These are phyloP conservation scores for Cyprinella venusta DNA, from an alignment of 2,797 vertebrate genomes.

Conservation along the genomic window DNA sequence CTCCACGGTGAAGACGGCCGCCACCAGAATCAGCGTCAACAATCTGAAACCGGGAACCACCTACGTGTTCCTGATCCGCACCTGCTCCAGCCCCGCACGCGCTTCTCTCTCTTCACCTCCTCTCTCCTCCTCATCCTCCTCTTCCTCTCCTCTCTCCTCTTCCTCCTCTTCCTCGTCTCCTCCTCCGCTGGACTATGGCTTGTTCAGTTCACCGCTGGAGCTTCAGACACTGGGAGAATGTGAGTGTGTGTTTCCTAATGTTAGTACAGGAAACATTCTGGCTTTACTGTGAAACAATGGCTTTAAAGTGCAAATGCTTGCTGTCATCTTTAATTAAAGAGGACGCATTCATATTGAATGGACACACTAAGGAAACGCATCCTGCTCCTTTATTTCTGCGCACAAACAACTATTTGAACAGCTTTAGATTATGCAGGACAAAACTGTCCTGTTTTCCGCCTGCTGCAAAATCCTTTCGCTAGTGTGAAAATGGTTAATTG, in stretches of 20 bases:
- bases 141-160: conserved; percentile 64
- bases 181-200: conserved; percentile 80
- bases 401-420: no score
- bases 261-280: not conserved
- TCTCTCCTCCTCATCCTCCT: conserved; percentile 74
- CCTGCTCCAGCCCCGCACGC: conserved; percentile 72
- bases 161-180: conserved; percentile 57
- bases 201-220: conserved; percentile 87
- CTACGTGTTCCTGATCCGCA: conserved; percentile 92
- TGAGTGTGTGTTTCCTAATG: conserved; percentile 65
- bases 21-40: conserved; percentile 86
- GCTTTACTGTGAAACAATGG: conserved; percentile 30
- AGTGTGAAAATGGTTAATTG: no score
- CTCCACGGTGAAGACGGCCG: conserved; percentile 90
- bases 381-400: no score
- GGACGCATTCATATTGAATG: conserved; percentile 17
- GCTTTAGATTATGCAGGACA: no score
- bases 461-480: no score
- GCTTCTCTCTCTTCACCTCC: conserved; percentile 73
- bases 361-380: not conserved
- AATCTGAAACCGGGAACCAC: conserved; percentile 93
- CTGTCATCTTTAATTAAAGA: conserved; percentile 29
- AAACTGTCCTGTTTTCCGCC: no score
- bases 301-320: conserved; percentile 24
- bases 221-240: conserved; percentile 91